These are phyloP conservation scores for Aix galericulata DNA, from an alignment of 2,113 vertebrate genomes.

Conservation along the genomic window DNA sequence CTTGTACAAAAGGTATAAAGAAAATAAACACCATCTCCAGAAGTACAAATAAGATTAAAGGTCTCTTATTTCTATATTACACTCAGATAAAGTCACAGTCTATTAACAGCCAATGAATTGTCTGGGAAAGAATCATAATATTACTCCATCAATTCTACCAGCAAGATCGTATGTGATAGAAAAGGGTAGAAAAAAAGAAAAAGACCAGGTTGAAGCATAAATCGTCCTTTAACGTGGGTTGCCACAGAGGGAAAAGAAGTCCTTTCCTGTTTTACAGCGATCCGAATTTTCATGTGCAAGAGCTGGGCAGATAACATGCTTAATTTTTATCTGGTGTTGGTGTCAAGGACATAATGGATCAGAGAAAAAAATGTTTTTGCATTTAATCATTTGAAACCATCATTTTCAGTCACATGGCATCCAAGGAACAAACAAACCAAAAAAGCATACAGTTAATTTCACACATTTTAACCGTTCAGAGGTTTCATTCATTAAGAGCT, in stretches of 20 bases:
- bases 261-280: not conserved
- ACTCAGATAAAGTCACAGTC: not conserved
- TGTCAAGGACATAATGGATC: not conserved
- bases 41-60: not conserved
- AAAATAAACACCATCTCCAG: rapidly evolving
- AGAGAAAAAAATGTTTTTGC: not conserved
- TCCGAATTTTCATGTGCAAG: not conserved
- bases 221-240: not conserved
- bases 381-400: not conserved
- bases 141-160: not conserved
- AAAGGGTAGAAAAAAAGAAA: not conserved
- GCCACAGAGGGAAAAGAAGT: not conserved
- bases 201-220: not conserved
- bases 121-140: not conserved
- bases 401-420: not conserved
- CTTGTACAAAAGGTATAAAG: not conserved
- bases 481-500: not conserved
- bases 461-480: not conserved
- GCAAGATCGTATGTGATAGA: not conserved
- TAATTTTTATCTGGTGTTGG: constrained; percentile 23
- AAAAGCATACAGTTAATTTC: constrained; percentile 21
- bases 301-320: not conserved
- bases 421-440: not conserved
- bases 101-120: not conserved
- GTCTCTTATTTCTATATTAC: not conserved